Conservation (phyloP, 2,888 invertebrate species). For the Hetaerina titia region DNA sequence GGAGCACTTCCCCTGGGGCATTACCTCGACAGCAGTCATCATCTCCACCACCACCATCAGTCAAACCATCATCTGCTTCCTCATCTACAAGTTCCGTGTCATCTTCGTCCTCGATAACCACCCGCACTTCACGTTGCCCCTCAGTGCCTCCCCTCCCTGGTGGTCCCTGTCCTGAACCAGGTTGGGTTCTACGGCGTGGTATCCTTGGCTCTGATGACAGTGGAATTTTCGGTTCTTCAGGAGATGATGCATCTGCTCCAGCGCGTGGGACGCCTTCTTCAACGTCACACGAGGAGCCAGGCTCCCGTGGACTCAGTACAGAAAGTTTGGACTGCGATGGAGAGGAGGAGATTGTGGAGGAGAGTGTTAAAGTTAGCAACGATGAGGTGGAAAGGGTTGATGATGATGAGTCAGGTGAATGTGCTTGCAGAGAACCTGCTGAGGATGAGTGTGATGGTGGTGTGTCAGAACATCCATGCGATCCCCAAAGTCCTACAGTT, state of each 20-base stretch:
- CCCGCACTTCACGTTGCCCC: constrained; percentile 44
- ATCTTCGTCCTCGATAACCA: constrained; percentile 44
- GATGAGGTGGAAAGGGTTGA: constrained; percentile 71
- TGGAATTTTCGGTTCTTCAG: constrained; percentile 84
- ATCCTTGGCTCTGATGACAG: constrained; percentile 89
- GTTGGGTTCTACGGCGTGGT: constrained; percentile 49
- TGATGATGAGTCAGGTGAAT: constrained; percentile 71
- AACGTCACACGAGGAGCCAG: constrained; percentile 34
- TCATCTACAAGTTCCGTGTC: constrained; percentile 62
- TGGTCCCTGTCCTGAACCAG: constrained; percentile 50
- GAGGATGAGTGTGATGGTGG: constrained; percentile 8
- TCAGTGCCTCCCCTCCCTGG: constrained; percentile 62
- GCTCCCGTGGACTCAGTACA: constrained; percentile 80
- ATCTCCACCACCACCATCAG: constrained; percentile 77
- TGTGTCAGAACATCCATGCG: background rate
- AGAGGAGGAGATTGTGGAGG: constrained; percentile 69
- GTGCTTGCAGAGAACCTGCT: constrained; percentile 35
- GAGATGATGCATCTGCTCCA: constrained; percentile 72
- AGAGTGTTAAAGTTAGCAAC: constrained; percentile 68
- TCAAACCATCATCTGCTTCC: constrained; percentile 76
- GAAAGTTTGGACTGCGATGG: constrained; percentile 84
- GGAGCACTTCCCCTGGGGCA: constrained; percentile 71
- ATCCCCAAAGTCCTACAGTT: background rate
- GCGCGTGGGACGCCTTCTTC: constrained; percentile 47
- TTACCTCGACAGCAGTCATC: constrained; percentile 73